phyloP scores from a whole-genome alignment of 2,888 invertebrate genomes.

The Villa cingulata region DNA sequence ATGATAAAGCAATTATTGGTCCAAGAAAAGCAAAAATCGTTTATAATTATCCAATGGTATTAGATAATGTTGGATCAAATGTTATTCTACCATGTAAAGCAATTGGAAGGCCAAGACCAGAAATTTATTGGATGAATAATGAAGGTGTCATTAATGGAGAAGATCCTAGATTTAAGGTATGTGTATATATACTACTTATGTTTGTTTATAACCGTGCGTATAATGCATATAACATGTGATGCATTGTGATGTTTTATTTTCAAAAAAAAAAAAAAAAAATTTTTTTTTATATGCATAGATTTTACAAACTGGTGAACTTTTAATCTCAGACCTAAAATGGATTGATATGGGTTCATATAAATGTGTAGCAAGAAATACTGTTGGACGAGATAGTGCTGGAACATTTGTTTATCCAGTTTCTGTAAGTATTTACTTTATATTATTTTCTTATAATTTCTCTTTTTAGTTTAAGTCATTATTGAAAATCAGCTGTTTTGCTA shows the following conservation, averaged over 20 bases:
- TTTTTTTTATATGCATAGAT: slow-evolving; percentile 7
- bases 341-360: slow-evolving; percentile 69
- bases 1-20: slow-evolving; percentile 36
- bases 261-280: background rate
- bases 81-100: slow-evolving; percentile 57
- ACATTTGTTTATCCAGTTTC: slow-evolving; percentile 62
- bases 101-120: slow-evolving; percentile 46
- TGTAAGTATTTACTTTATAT: slow-evolving; percentile 21
- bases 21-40: slow-evolving; percentile 41
- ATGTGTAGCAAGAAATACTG: slow-evolving; percentile 55
- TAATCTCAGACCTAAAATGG: slow-evolving; percentile 60
- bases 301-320: slow-evolving; percentile 59
- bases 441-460: background rate
- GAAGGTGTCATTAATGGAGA: slow-evolving; percentile 41
- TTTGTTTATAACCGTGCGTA: too few relatives aligned
- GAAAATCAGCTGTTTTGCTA: too few relatives aligned
- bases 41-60: slow-evolving; percentile 39
- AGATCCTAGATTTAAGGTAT: slow-evolving; percentile 40
- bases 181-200: too few relatives aligned
- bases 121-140: slow-evolving; percentile 53
- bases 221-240: too few relatives aligned
- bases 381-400: slow-evolving; percentile 46
- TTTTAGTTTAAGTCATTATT: background rate
- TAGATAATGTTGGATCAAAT: slow-evolving; percentile 46
- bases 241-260: background rate